Evolutionary conservation across 2,888 invertebrate species (phyloP), one percentile per base, ranked within the genome.

Genomic region (Coleophora flavipennella): DNA sequence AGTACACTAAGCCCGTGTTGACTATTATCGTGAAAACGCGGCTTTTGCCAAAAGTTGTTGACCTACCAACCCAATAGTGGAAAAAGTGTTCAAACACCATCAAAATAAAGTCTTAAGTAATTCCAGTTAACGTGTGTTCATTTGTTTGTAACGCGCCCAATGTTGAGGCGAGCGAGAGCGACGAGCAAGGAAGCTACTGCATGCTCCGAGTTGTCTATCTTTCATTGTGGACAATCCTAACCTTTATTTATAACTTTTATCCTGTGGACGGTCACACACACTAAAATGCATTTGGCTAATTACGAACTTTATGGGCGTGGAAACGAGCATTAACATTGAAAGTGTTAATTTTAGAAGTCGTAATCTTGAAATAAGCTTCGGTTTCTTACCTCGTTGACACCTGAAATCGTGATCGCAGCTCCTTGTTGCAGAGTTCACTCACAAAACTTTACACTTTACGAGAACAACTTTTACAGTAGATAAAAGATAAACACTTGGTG

Each of bases 331-430:
- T 57, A 57, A 47, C 46, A 59, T 53, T 38, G 39, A 59, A 55
- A 63, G 58, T 57, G 63, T 61, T 75, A 67, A 72, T 68, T 72
- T 63, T 68, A 70, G 65, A 71, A 70, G 62, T 62, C 59, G 53
- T 72, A 70, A 66, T 75, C 63, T 62, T 58, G 64, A 59, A 69
- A 65, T 68, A 73, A 67, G 76, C 76, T 74, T 78, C 62, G 61
- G 55, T 68, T 76, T 71, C 84, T 83, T 84, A 84, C 85, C 84
- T 84, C 84, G 76, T 83, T 84, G 83, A 84, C 84, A 85, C 83
- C 84, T 81, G 78, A 81, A 80, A 71, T 73, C 72, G 70, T 70
- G 74, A 78, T 81, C 73, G 64, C 77, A 80, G 80, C 80, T 80
- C 76, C 80, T 80, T 80, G 73, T 50, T 80, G 80, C 20, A 3